phyloP scores from a whole-genome alignment of 2,888 invertebrate species.

The Thysanoteuthis rhombus region DNA sequence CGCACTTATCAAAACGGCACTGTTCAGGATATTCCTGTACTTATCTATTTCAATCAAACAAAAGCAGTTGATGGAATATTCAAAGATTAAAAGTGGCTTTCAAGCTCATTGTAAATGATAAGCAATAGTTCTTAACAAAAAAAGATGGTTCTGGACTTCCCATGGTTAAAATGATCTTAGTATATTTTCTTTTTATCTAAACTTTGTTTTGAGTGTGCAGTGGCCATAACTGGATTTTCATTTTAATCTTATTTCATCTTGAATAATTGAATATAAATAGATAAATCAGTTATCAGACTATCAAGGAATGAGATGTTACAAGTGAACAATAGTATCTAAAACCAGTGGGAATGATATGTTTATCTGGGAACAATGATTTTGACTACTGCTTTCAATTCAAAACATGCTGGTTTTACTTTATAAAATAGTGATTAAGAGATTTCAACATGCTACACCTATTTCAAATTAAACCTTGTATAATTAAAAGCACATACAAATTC shows the following conservation, averaged over 20 bases:
- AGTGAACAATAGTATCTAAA: background rate
- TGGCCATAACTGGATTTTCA: background rate
- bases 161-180: background rate
- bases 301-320: too few species aligned
- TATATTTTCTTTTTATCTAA: background rate
- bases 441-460: too few species aligned
- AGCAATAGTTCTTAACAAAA: background rate
- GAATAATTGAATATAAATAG: background rate
- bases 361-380: background rate
- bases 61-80: background rate
- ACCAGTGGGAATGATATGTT: background rate
- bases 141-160: background rate
- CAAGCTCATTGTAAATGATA: background rate
- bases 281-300: background rate
- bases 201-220: background rate
- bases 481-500: background rate
- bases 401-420: background rate
- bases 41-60: background rate
- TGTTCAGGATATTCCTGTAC: too few species aligned
- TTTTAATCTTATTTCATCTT: background rate
- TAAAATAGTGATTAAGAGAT: too few species aligned
- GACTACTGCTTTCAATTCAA: background rate
- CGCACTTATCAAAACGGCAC: too few species aligned
- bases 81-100: background rate
- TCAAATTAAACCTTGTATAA: background rate